Conservation (phyloP, 2,888 invertebrate species). For the Amphipoea oculea region DNA sequence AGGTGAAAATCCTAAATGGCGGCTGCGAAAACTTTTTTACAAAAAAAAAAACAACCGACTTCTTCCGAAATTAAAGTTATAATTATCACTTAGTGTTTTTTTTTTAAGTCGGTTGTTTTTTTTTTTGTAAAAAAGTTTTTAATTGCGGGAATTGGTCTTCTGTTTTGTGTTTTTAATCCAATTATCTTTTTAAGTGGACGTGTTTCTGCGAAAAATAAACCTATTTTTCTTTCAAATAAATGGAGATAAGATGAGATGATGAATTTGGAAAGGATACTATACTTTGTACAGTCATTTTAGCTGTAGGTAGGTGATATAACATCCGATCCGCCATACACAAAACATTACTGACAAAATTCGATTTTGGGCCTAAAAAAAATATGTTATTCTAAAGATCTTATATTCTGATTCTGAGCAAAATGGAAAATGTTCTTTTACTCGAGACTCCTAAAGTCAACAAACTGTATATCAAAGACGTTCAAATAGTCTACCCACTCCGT, state of each 20-base stretch:
- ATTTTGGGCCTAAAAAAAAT: neutral
- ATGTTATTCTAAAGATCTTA: neutral
- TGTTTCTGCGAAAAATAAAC: neutral
- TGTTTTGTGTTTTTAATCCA: too few species aligned
- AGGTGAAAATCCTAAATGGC: too few species aligned
- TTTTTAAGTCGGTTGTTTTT: too few species aligned
- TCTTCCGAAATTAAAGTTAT: too few species aligned
- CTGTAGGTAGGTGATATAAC: neutral
- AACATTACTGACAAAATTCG: neutral
- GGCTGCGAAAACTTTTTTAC: too few species aligned
- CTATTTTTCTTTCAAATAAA: neutral
- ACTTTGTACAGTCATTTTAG: neutral
- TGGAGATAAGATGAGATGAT: neutral
- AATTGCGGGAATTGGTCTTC: too few species aligned
- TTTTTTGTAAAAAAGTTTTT: too few species aligned
- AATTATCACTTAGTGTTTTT: too few species aligned
- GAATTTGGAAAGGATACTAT: neutral
- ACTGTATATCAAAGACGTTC: slow-evolving; percentile 3
- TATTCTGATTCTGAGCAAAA: neutral
- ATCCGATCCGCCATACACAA: neutral
- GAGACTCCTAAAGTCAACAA: slow-evolving; percentile 5
- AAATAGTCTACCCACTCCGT: slow-evolving; percentile 31
- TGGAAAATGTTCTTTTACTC: neutral
- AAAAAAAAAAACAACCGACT: too few species aligned
- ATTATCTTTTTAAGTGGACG: neutral